A percentile compares a stretch with the other conserved stretches of the same genome.
phyloP scores from a whole-genome alignment of 1,140 invertebrate genomes.

The Temnothorax longispinosus region DNA sequence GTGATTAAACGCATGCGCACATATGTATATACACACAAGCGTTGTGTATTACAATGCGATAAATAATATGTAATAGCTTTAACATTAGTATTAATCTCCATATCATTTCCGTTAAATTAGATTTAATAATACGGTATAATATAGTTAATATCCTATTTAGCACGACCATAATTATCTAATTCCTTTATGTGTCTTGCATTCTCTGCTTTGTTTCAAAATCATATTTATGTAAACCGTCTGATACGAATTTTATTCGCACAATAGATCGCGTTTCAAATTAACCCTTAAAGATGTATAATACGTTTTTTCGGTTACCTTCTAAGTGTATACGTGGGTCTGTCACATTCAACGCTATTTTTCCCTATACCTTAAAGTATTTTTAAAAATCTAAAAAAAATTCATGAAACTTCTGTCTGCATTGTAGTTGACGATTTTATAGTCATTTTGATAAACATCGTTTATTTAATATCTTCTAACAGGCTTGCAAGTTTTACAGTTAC shows the following conservation, averaged over 20 bases:
- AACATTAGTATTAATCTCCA: slow-evolving; percentile 25
- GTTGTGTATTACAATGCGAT: not conserved
- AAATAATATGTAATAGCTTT: slow-evolving; percentile 36
- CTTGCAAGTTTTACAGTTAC: no score
- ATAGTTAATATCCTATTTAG: slow-evolving; percentile 3
- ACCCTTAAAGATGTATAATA: no score
- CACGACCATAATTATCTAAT: slow-evolving; percentile 18
- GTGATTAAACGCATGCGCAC: not conserved
- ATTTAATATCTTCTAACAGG: no score
- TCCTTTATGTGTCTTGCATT: slow-evolving; percentile 12
- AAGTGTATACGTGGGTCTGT: no score
- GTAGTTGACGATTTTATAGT: no score
- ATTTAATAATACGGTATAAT: slow-evolving; percentile 13
- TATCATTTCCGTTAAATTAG: slow-evolving; percentile 34
- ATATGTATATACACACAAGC: not conserved
- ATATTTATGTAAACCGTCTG: not conserved
- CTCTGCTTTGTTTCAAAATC: no score
- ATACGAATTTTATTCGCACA: not conserved
- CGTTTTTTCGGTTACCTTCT: no score
- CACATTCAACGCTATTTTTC: no score
- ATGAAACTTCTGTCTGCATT: no score
- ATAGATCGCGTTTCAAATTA: not conserved
- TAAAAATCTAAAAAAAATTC: no score
- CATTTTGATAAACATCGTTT: no score
- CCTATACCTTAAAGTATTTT: no score